Evolutionary conservation across 1,140 invertebrate genomes (phyloP), one percentile per base, ranked within the genome.

Genomic region (Telenomus remus): DNA sequence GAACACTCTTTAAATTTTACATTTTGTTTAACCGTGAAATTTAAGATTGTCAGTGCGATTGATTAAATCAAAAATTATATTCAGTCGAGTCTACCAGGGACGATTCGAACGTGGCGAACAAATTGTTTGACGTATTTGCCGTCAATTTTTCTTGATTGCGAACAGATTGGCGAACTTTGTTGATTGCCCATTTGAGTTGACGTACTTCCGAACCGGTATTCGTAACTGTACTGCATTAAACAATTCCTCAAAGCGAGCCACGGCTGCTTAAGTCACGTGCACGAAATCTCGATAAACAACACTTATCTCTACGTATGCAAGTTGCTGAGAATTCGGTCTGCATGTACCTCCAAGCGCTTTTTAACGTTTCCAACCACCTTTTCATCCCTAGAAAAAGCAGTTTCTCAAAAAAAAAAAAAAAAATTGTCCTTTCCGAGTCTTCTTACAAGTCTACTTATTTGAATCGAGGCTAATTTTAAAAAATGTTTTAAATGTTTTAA

Each of bases 161-260:
- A 65, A 69, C 76, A 79, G 76, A 76, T 79, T 81, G 82, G 74
- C 60, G 76, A 42, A 73, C 79, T 83, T 79, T 82, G 19, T 27
- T 27, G 19, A 27, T 27, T 77, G 74, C 79, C 80, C 70, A 72
- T 81, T 63, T 78, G 57, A 78, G 70, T 70, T 79, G 78, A 72
- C 82, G 81, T 80, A 77, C 81, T 81, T 82, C 72, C 79, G 76
- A 84, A 85, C 84, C 83, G 85, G 83, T 85, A 85, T 82, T 84
- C 66, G 76, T 85, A 85, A 86, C 84, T 85, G 84, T 85, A 85
- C 59, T 76, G 44, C 53, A 63, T 48, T 66, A 56, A 70, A 66
- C 59, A 60, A 55, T 56, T 37, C 65, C 63, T 71, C 61, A 73
- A 74, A 75, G 74, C 61, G 16, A 64, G 65, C 55, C n/a, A 70